Evolutionary conservation across 2,888 invertebrate genomes (phyloP), one percentile per base, ranked within the genome.

Genomic region (Sphaerophoria taeniata): DNA sequence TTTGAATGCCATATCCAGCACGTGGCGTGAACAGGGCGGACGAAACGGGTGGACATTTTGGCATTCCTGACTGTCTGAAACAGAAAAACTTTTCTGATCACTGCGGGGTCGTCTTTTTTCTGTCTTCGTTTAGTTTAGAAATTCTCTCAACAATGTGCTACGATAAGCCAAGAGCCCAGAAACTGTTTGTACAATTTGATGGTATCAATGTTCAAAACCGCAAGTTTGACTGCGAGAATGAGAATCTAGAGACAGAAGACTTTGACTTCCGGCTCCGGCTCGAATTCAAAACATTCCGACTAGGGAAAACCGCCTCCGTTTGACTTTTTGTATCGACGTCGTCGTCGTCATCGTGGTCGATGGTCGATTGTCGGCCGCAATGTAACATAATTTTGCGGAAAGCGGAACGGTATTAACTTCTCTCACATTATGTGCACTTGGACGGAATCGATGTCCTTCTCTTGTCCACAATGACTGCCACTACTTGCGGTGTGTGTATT

Each of bases 381-480:
- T 7, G 12, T 43, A 43, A 43, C 12, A 43, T 69, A 53, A 31
- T 69, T 53, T 33, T 45, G 33, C 53, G 53, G 36, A 60, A 58
- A 14, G 67, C 53, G 53, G 36, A 60, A 58, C 33, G 67, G 71
- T 67, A 84, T 84, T 84, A 75, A 79, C 80, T 84, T 80, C 55
- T 61, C 60, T 75, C 71, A 61, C 56, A 76, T 71, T 84, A 72
- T 80, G 67, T 75, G 75, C 84, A 75, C 73, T 72, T 81, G 72
- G 69, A 75, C 81, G 85, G 73, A 81, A 85, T 85, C 76, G 75
- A 80, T 61, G 84, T 81, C 73, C 76, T 76, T 33, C 69, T 73
- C 67, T 63, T 81, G 76, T 63, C 53, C 80, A 53, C 69, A 76
- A 51, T 63, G 72, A 55, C 34, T 76, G 81, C 34, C 51, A 14